Evolutionary conservation across 2,888 invertebrate species (phyloP), one percentile per base, ranked within the genome.

Genomic region (Temnothorax rugatulus): DNA sequence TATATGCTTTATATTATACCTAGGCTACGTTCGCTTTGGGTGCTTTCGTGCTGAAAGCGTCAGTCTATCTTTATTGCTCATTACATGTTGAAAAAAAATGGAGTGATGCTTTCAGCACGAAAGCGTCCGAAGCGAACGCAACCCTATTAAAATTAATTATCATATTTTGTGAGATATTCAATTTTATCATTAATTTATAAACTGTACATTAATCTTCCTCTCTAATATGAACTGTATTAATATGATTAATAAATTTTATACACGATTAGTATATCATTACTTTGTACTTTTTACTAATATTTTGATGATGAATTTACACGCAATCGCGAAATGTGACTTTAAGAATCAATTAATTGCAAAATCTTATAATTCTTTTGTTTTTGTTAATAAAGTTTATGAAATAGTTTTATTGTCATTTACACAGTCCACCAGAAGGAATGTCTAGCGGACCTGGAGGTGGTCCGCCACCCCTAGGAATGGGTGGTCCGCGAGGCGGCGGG

Each of bases 351-450:
- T 34, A 34, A 34, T 41, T 41, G 41, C 41, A 41, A 41, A 68
- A 47, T 63, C 1, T 38, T 29, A 34, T 34, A 38, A 50, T 15
- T 25, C 1, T 68, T 34, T 15, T 54, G 34, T 54, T 38, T 15
- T 15, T 5, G 9, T 15, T 71, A 21, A 34, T 71, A 34, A 34
- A 38, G 11, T 63, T 63, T 29, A 52, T 18, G 47, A 75, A 34
- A 47, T 47, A 61, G 8, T 68, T 13, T 11, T 79, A n/a, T 63
- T 74, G 25, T 81, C 18, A 41, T 61, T 64, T 29, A 61, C 63
- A 94, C 69, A 94, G 94, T 44, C 94, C 93, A 79, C 94, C 93
- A 44, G 94, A 95, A 21, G 93, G 92, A 64, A 91, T 93, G 91
- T 86, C 91, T 0, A 91, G 91, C 34, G 93, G 94, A 44, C 92